phyloP scores from a whole-genome alignment of 2,888 invertebrate genomes.

The Sycophila texana region DNA sequence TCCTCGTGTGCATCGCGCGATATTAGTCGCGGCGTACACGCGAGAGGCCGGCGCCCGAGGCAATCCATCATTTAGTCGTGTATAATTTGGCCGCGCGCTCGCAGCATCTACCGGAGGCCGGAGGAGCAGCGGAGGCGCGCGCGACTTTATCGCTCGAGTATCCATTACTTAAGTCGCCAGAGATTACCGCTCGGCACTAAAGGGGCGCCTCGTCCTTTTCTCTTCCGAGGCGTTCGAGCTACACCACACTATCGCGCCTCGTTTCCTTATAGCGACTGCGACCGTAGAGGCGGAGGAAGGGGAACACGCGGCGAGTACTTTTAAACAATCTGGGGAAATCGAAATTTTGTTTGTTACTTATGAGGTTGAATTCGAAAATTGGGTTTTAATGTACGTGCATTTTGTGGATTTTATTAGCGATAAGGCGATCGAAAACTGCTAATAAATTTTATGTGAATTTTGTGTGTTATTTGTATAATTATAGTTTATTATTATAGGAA shows the following conservation, averaged over 20 bases:
- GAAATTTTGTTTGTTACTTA: too few relatives aligned
- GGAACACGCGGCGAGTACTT: neutral
- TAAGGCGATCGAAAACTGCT: too few relatives aligned
- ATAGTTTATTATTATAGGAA: too few relatives aligned
- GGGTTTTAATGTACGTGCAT: too few relatives aligned
- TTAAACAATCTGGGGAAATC: too few relatives aligned
- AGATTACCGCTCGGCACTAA: slow-evolving; percentile 62
- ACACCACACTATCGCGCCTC: slow-evolving; percentile 10
- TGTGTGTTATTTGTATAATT: too few relatives aligned
- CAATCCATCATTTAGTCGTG: slow-evolving; percentile 69
- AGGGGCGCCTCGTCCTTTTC: slow-evolving; percentile 56
- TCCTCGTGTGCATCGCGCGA: neutral
- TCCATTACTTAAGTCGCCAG: slow-evolving; percentile 68
- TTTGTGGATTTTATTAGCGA: too few relatives aligned
- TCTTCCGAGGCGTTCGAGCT: neutral
- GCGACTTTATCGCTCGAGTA: slow-evolving; percentile 67
- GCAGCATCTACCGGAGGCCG: slow-evolving; percentile 24
- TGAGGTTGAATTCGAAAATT: neutral
- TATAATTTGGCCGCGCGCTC: slow-evolving; percentile 63
- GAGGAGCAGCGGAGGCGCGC: slow-evolving; percentile 9
- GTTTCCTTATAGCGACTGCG: neutral
- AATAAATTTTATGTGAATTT: too few relatives aligned
- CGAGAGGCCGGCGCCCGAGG: slow-evolving; percentile 53
- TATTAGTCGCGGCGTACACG: slow-evolving; percentile 16
- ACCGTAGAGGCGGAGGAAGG: neutral